Base-by-base conservation (phyloP, 2,113 vertebrate genomes). In the Varanus komodoensis region DNA sequence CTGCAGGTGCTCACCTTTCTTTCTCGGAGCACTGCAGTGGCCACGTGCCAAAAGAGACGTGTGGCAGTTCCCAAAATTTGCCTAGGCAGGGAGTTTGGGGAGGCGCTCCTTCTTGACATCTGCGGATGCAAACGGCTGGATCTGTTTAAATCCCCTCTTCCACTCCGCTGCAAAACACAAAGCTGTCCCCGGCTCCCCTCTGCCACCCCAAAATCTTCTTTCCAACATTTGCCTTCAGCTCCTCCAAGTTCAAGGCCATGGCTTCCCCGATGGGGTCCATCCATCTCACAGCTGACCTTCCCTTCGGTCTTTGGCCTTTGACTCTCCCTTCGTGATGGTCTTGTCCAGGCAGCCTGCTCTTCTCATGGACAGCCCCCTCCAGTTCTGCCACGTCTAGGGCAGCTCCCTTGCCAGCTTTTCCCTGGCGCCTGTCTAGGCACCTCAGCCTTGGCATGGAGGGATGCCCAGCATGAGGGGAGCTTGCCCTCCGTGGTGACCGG, bases 361-460 rank as follows among this genome's bases (percentile, higher is more conserved):
- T 44, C 38, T 44, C 38, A 44, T 44, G 38, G 38, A 44, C 38
- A 44, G 38, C 38, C 38, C 38, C 92, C 92, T 93, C 61, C 86
- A 94, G 52, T 95, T 95, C 29, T 95, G 95, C 90, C 93, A 81
- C 94, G 95, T 91, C 93, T 80, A 71, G 69, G 25, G 50, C 61
- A 68, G 32, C 78, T 87, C 50, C 94, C 95, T 92, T 27, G 90
- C 84, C 94, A 91, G 89, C 93, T 94, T 92, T 92, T 75, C 94
- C 88, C 14, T 82, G 92, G 87, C 87, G 84, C 91, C 92, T 94
- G 91, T 90, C 90, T 93, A 89, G 79, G 92, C 88, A 84, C 87
- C 48, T 32, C 94, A 95, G 86, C 91, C 91, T 92, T 96, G 95
- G 93, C 93, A 87, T 84, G 89, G 79, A 95, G 68, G 89, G 92